Base-by-base conservation (phyloP, 2,888 invertebrate species). In the Leptinotarsa rubiginosa region DNA sequence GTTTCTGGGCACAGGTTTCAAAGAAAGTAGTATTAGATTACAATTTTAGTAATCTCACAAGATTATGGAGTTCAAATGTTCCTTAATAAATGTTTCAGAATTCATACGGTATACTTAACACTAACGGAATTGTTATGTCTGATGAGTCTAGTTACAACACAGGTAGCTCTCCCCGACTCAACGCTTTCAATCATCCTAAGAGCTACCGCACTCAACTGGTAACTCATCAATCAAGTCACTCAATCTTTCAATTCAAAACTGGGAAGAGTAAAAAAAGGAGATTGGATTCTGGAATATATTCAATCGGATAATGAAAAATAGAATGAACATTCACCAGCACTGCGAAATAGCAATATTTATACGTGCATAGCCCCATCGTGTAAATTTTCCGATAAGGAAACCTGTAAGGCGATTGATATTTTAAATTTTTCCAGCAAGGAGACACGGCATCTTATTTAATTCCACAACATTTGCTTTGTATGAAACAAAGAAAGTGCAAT, bases 381-480 rank as follows among this genome's bases (percentile, higher is more conserved):
- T 50, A 50, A 16, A 16, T 50, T 50, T n/a, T 16, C 50, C 3
- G 41, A 25, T 62, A 41, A 62, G n/a, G 10, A 62, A 62, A 18
- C 20, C 13, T 62, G 31, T n/a, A 62, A 20, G 56, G 56, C 56
- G 20, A 22, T 56, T 22, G 56, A n/a, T 25, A 31, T 25, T 62
- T 62, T 31, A 2, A 25, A 41, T 62, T n/a, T 31, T n/a, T 25
- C n/a, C n/a, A 72, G 66, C 12, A 65, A 66, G 59, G 59, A 67
- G 59, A 67, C 67, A 47, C 66, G 31, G 59, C 49, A 25, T 67
- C n/a, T 22, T 25, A 49, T 69, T 73, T 69, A 66, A 66, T 73
- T 70, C 65, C 65, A 66, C 52, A 69, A 69, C 73, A 73, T 69
- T 73, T 70, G 69, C 65, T 73, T 73, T 18, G 47, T 7, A 54